Conservation (phyloP, 2,113 vertebrate genomes). For the Dunckerocampus dactyliophorus region DNA sequence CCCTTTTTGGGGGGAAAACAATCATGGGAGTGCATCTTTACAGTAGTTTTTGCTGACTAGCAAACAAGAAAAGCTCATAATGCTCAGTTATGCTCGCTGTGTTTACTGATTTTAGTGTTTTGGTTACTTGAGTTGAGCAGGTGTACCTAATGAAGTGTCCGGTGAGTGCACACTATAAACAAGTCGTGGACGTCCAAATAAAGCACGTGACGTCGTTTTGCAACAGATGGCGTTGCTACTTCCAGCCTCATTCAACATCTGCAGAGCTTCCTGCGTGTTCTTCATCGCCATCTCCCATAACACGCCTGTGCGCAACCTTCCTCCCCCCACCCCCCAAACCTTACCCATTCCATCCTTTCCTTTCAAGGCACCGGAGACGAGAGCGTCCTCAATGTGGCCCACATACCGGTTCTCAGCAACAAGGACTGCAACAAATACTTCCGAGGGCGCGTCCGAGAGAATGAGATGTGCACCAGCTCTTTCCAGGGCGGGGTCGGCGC, state of each 20-base stretch:
- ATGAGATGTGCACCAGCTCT: slow-evolving; percentile 86
- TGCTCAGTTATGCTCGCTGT: background rate
- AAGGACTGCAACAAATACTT: slow-evolving; percentile 79
- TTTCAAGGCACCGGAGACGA: slow-evolving; percentile 77
- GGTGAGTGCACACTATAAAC: background rate
- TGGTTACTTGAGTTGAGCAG: no score
- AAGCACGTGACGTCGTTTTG: no score
- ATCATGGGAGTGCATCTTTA: no score
- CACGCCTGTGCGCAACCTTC: background rate
- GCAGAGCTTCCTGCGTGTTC: slow-evolving; percentile 21
- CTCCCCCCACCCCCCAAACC: background rate
- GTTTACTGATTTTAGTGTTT: no score
- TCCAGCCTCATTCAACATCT: slow-evolving; percentile 40
- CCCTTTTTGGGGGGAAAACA: no score
- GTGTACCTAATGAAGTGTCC: no score
- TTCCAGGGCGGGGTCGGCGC: slow-evolving; percentile 78
- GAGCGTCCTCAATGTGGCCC: slow-evolving; percentile 81
- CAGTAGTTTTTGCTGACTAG: no score
- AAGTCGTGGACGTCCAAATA: no score
- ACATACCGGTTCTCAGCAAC: slow-evolving; percentile 80
- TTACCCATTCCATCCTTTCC: slow-evolving; percentile 2
- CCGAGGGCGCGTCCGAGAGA: slow-evolving; percentile 80
- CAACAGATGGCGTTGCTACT: slow-evolving; percentile 23
- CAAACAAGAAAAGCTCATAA: background rate
- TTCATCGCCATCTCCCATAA: slow-evolving; percentile 17